phyloP scores from a whole-genome alignment of 2,888 invertebrate genomes.

The Conistra vaccinii region DNA sequence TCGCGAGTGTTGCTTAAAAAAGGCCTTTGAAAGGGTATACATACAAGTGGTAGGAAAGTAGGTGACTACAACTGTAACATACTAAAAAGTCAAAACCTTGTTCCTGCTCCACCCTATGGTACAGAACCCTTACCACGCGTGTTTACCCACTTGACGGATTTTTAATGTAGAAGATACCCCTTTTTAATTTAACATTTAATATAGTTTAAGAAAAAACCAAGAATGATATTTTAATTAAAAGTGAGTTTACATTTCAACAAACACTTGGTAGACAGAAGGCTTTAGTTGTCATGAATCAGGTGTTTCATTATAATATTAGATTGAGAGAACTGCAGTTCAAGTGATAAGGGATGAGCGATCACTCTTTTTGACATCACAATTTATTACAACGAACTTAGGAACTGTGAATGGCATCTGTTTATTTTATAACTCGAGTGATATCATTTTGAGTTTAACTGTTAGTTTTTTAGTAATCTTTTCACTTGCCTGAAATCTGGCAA shows the following conservation, averaged over 20 bases:
- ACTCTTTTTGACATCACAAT: not conserved
- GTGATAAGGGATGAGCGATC: slow-evolving; percentile 38
- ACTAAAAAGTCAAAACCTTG: no score
- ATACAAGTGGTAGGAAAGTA: not conserved
- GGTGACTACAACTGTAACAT: not conserved
- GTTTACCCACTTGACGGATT: not conserved
- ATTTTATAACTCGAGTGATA: not conserved
- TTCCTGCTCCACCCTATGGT: not conserved
- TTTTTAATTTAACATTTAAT: slow-evolving; percentile 44
- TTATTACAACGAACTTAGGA: not conserved
- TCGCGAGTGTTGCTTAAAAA: not conserved
- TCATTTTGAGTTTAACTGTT: not conserved
- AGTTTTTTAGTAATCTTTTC: not conserved
- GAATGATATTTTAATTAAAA: slow-evolving; percentile 72
- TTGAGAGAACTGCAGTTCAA: slow-evolving; percentile 59
- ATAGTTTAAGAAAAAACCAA: slow-evolving; percentile 40
- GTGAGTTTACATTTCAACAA: slow-evolving; percentile 71
- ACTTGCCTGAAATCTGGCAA: not conserved
- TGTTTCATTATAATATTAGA: slow-evolving; percentile 72
- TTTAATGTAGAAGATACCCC: slow-evolving; percentile 10
- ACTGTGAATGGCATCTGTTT: not conserved
- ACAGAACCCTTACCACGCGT: slow-evolving; percentile 5
- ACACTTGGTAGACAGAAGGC: slow-evolving; percentile 71
- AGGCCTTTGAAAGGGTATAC: no score
- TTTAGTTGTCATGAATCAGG: slow-evolving; percentile 72